Conservation (phyloP, 2,888 invertebrate genomes). For the Pandemis cinnamomeana region DNA sequence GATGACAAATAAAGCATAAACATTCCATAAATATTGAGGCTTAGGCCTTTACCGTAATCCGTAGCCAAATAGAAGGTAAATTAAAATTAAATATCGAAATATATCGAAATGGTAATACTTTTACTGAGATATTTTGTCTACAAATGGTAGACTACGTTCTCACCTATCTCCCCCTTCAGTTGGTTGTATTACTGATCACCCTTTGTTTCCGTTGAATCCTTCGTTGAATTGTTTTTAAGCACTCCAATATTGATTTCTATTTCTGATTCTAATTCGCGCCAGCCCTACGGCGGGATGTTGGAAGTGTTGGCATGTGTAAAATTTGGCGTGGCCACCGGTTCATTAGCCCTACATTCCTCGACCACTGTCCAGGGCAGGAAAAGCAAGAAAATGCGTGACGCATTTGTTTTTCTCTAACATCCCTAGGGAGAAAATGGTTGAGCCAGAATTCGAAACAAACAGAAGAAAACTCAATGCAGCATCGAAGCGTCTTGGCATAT, state of each 20-base stretch:
- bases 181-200: no score
- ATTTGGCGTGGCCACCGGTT: conserved; percentile 45
- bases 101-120: no score
- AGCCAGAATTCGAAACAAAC: background rate
- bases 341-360: conserved; percentile 35
- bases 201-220: no score
- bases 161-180: no score
- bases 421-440: conserved; percentile 1
- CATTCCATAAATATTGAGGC: background rate
- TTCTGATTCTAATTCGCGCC: background rate
- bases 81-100: no score
- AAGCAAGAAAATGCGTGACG: conserved; percentile 20
- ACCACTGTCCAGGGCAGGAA: background rate
- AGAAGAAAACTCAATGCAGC: background rate
- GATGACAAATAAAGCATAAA: background rate
- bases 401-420: conserved; percentile 24
- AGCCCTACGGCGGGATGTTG: conserved; percentile 1
- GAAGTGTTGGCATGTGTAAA: conserved; percentile 34
- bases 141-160: no score
- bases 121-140: no score
- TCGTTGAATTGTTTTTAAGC: no score
- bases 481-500: background rate
- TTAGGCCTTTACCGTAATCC: no score
- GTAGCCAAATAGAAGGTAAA: no score
- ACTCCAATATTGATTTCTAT: background rate